phyloP scores from a whole-genome alignment of 2,797 vertebrate genomes.

The Diceros bicornis region DNA sequence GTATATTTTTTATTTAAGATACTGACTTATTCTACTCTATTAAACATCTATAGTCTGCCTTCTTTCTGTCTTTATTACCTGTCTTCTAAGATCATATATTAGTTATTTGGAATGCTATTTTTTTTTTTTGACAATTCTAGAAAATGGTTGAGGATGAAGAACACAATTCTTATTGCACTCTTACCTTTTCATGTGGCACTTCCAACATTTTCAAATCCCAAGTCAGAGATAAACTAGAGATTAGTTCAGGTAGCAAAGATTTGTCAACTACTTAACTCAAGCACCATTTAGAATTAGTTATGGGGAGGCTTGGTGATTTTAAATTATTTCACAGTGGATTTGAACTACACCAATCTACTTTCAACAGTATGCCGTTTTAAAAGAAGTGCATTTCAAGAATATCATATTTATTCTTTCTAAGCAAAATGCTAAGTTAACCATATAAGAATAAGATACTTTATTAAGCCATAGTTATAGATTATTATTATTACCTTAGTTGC shows the following conservation, averaged over 20 bases:
- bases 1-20: background rate
- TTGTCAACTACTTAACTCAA: background rate
- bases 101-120: background rate
- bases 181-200: background rate
- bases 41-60: background rate
- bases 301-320: background rate
- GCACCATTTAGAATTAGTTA: background rate
- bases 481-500: background rate
- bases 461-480: slow-evolving; percentile 8
- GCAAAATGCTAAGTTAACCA: slow-evolving; percentile 14
- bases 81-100: background rate
- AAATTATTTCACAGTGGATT: background rate
- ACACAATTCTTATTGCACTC: background rate
- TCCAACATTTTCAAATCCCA: background rate
- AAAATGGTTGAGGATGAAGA: background rate
- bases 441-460: background rate
- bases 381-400: background rate
- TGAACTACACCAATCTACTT: background rate
- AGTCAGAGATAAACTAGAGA: background rate
- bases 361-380: background rate
- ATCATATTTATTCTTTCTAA: background rate
- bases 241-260: background rate
- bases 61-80: background rate
- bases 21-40: background rate
- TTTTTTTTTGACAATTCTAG: background rate